Evolutionary conservation across 2,797 vertebrate genomes (phyloP), one percentile per base, ranked within the genome.

Genomic region (Acomys russatus): DNA sequence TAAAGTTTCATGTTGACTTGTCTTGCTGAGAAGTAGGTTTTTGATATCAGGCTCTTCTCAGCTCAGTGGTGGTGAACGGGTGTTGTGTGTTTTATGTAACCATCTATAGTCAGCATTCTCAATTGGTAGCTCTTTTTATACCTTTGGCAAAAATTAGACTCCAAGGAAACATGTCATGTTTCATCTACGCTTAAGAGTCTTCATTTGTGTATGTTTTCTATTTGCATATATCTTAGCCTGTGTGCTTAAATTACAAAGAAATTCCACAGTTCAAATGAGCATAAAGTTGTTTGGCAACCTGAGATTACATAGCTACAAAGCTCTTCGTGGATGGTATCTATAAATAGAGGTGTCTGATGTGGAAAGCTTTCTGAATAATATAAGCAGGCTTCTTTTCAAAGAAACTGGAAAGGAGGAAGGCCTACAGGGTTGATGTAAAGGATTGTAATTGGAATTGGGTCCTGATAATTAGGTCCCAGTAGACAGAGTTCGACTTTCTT

Each of bases 391-490:
- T 97, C 97, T 97, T 97, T 98, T 77, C 82, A 97, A 74, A 97
- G 98, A 96, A 59, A 96, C 73, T 20, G 7, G 49, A 6, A 3
- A 98, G 93, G 82, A 96, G 95, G 94, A 97, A 97, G 98, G 96
- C 97, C 96, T 97, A 97, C 97, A 98, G 92, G 88, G 0, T 97
- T 98, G 98, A 96, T 98, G 98, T 98, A 97, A 98, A 98, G 96
- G 97, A 98, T 96, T 90, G n/a, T 98, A 98, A 98, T 98, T 98
- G 97, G 97, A 98, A 98, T 98, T 98, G 98, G 95, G 87, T 98
- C 98, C 97, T 68, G 63, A 97, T 98, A 99, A 99, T 99, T 98
- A 98, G 98, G 96, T 99, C 98, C 98, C 97, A 97, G 97, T 97
- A 98, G 98, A 97, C 97, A 61, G 66, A 98, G 92, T 96, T 98